Evolutionary conservation across 2,888 invertebrate genomes (phyloP).

Genomic region (Thymelicus sylvestris): DNA sequence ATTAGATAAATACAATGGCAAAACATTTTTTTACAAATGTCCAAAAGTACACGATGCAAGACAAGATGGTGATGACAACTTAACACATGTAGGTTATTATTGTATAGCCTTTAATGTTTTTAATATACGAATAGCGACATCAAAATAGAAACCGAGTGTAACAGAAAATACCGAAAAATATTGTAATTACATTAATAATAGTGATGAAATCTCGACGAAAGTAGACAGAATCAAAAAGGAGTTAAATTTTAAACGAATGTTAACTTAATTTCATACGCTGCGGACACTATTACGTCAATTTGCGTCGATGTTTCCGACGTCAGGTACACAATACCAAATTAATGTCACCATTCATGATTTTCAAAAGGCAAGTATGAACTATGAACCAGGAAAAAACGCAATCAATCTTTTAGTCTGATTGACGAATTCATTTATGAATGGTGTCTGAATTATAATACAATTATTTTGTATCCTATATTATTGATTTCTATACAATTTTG

Average conservation of each 20-base stretch:
- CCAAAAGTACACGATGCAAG: too few relatives aligned
- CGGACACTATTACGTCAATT: conserved; percentile 45
- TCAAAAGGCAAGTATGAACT: conserved; percentile 36
- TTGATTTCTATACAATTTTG: too few relatives aligned
- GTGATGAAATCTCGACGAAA: conserved; percentile 20
- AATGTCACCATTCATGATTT: conserved; percentile 42
- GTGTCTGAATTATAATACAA: too few relatives aligned
- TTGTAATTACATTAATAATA: neutral
- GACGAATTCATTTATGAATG: neutral
- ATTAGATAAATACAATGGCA: too few relatives aligned
- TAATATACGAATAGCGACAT: too few relatives aligned
- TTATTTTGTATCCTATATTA: too few relatives aligned
- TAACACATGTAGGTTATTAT: too few relatives aligned
- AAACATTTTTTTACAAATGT: too few relatives aligned
- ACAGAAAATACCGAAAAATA: neutral
- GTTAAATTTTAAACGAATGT: conserved; percentile 43
- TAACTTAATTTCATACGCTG: conserved; percentile 44
- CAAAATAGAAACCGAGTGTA: too few relatives aligned
- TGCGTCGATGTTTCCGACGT: conserved; percentile 39
- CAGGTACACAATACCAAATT: conserved; percentile 42
- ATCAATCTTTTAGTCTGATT: conserved; percentile 6
- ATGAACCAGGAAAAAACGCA: neutral
- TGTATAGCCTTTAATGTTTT: too few relatives aligned
- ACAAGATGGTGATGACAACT: too few relatives aligned
- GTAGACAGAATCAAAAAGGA: conserved; percentile 38